Evolutionary conservation across 2,113 vertebrate genomes (phyloP), one percentile per base, ranked within the genome.

Genomic region (Crotophaga sulcirostris): DNA sequence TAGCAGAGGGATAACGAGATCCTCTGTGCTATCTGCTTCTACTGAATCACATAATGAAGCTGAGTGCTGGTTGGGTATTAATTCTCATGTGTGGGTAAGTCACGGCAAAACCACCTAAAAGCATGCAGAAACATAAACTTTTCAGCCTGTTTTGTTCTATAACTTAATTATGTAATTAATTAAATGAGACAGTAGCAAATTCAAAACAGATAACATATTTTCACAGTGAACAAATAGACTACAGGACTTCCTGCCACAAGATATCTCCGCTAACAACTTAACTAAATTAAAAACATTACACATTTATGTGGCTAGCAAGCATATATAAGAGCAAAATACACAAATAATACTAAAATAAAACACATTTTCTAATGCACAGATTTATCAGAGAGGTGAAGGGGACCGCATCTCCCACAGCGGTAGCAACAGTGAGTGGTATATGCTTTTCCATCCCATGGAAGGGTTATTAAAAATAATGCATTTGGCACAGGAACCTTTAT

Each of bases 161-260:
- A 82, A 75, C 36, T 72, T 84, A 78, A 90, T 84, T 67, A 87
- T 74, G 51, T 63, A 66, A 92, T 94, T 90, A 93, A 92, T 94
- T 94, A 75, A 90, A 90, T 81, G 64, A 91, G 86, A 87, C 81
- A 92, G 91, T 78, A 94, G 89, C 60, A 94, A 95, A 95, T 75
- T 82, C 60, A 89, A 84, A 92, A 78, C 73, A 83, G 29, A 59
- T 64, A 79, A 51, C 10, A n/a, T 7, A 52, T 63, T 78, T 67
- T 54, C 66, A 51, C 42, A 28, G 77, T 29, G 58, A 87, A 80
- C 75, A 95, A 85, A 60, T 3, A 77, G 64, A 74, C 68, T 81
- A 56, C 69, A 86, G 67, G 47, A 72, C 44, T 84, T 81, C 77
- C 54, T 92, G 84, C 64, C 76, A 89, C 60, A 82, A 95, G 64